These are phyloP conservation scores for Bos javanicus DNA, from an alignment of 2,113 vertebrate genomes.

Conservation along the genomic window DNA sequence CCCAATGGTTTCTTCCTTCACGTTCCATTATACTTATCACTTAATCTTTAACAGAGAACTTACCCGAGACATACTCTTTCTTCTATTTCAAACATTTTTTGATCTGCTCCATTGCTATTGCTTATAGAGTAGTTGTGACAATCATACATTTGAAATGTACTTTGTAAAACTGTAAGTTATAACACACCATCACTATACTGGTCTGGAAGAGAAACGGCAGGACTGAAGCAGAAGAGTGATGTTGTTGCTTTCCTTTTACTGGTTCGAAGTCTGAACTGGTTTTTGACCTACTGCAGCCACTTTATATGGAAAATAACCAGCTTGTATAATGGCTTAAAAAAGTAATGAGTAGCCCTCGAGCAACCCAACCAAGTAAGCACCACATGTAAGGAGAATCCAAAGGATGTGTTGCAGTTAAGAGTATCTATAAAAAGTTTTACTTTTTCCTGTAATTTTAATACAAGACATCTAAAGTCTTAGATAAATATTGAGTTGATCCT, in stretches of 20 bases:
- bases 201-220: background rate
- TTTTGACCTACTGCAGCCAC: background rate
- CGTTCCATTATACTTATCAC: background rate
- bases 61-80: background rate
- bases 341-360: background rate
- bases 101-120: background rate
- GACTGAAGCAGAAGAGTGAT: background rate
- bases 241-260: background rate
- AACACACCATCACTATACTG: background rate
- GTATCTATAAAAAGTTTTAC: constrained; percentile 74
- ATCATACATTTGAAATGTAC: background rate
- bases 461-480: constrained; percentile 72
- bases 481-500: constrained; percentile 69
- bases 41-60: background rate
- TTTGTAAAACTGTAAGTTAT: background rate
- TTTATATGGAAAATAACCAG: background rate
- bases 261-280: background rate
- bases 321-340: constrained; percentile 36
- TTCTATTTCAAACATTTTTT: background rate
- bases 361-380: constrained; percentile 45
- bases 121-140: background rate
- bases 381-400: constrained; percentile 65
- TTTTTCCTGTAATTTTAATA: constrained; percentile 75
- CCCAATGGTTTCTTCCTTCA: background rate
- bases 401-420: constrained; percentile 64